Evolutionary conservation across 2,888 invertebrate genomes (phyloP).

Genomic region (Torymus texanus): DNA sequence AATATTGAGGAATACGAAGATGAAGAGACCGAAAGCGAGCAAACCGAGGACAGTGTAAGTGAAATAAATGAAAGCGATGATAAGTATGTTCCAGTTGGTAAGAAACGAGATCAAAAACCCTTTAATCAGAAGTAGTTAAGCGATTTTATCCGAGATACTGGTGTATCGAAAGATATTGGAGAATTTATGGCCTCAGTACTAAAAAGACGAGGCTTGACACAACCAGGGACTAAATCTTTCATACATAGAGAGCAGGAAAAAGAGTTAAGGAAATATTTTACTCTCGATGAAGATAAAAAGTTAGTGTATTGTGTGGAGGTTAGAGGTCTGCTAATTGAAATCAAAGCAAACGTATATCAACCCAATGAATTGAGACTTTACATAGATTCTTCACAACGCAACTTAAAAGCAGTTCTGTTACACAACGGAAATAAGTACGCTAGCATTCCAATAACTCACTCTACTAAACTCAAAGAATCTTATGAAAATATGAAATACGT

Average conservation of each 20-base stretch:
- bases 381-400: constrained; percentile 62
- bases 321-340: constrained; percentile 32
- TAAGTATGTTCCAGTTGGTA: too few relatives aligned
- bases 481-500: constrained; percentile 47
- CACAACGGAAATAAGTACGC: constrained; percentile 64
- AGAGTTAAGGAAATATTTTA: constrained; percentile 49
- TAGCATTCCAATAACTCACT: constrained; percentile 62
- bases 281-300: constrained; percentile 30
- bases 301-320: constrained; percentile 52
- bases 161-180: too few relatives aligned
- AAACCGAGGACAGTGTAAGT: too few relatives aligned
- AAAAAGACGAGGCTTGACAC: constrained; percentile 56
- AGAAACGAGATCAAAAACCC: too few relatives aligned
- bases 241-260: constrained; percentile 47
- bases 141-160: too few relatives aligned
- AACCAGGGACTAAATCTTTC: constrained; percentile 18
- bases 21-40: too few relatives aligned
- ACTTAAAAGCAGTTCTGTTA: constrained; percentile 62
- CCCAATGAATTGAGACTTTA: constrained; percentile 62
- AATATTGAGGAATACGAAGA: too few relatives aligned
- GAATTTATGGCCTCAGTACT: too few relatives aligned
- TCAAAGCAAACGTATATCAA: constrained; percentile 47
- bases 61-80: too few relatives aligned
- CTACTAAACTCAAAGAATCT: constrained; percentile 52
- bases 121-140: too few relatives aligned